phyloP scores from a whole-genome alignment of 2,113 vertebrate genomes.

The Carassius gibelio region DNA sequence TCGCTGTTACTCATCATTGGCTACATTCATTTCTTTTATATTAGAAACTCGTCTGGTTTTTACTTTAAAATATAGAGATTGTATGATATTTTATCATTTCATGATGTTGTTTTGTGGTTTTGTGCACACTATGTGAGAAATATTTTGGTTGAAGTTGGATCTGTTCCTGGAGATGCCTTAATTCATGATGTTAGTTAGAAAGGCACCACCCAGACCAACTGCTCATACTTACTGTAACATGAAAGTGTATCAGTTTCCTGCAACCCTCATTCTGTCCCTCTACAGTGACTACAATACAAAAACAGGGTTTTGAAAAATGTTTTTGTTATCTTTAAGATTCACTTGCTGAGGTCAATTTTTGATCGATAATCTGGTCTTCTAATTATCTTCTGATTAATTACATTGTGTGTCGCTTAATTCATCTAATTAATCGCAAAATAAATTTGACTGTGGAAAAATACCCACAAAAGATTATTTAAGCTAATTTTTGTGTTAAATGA shows the following conservation, averaged over 20 bases:
- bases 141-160: not conserved
- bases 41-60: not conserved
- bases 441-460: no score
- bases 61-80: not conserved
- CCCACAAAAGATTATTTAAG: no score
- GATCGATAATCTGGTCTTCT: no score
- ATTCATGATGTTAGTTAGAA: conserved; percentile 4
- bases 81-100: not conserved
- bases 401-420: no score
- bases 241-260: not conserved
- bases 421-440: no score
- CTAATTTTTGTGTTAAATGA: no score
- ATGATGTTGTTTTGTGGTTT: not conserved
- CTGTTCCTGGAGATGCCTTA: not conserved
- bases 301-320: not conserved
- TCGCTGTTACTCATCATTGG: not conserved
- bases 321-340: not conserved
- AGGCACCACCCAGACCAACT: not conserved
- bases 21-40: conserved; percentile 6
- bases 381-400: no score
- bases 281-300: no score
- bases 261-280: not conserved
- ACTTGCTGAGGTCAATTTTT: no score
- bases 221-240: not conserved
- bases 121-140: not conserved